phyloP scores from a whole-genome alignment of 2,113 vertebrate species.

The Melanocharis versteri region DNA sequence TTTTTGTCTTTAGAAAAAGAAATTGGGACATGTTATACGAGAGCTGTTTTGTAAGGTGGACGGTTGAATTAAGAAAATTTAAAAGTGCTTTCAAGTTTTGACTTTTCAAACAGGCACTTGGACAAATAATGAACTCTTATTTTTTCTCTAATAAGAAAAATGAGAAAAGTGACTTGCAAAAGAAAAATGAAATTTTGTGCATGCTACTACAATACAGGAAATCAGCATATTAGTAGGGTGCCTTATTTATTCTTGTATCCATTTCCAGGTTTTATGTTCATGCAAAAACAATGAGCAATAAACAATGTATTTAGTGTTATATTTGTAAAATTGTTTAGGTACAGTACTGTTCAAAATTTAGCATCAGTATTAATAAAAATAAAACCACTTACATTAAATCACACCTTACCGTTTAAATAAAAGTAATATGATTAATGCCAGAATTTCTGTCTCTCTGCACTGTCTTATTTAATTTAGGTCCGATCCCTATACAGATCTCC shows the following conservation, averaged over 20 bases:
- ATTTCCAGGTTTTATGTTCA: not conserved
- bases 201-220: not conserved
- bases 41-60: not conserved
- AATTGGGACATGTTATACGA: not conserved
- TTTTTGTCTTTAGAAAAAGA: slow-evolving; percentile 30
- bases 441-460: not conserved
- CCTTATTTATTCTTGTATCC: slow-evolving; percentile 32
- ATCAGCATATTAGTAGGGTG: not conserved
- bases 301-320: not conserved
- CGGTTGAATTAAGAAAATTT: not conserved
- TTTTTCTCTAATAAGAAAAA: not conserved
- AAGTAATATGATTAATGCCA: slow-evolving; percentile 8
- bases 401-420: slow-evolving; percentile 6
- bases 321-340: not conserved
- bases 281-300: slow-evolving; percentile 27
- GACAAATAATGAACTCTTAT: not conserved
- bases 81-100: not conserved
- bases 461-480: not conserved
- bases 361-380: not conserved
- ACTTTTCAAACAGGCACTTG: not conserved
- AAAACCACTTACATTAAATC: not conserved
- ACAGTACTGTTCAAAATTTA: slow-evolving; percentile 5
- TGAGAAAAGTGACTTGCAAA: not conserved
- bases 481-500: not conserved
- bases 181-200: not conserved